Evolutionary conservation across 2,113 vertebrate species (phyloP).

Genomic region (Pithys albifrons): DNA sequence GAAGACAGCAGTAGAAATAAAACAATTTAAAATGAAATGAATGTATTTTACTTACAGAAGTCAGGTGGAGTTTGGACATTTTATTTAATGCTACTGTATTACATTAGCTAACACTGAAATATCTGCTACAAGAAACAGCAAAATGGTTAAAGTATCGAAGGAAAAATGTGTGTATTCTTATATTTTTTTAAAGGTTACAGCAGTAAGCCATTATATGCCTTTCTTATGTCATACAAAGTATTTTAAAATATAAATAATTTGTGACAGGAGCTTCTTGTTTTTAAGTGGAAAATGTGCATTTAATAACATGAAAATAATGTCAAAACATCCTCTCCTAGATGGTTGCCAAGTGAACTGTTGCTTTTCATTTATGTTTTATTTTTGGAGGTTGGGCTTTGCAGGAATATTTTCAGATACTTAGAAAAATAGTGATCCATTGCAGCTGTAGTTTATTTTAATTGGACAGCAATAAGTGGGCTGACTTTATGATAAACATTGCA

Average conservation of each 20-base stretch:
- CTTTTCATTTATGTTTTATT: conserved; percentile 39
- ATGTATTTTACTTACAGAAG: neutral
- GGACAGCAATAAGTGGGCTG: conserved; percentile 30
- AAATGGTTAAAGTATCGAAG: neutral
- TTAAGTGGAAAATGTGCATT: conserved; percentile 70
- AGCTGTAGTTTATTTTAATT: conserved; percentile 43
- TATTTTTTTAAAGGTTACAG: conserved; percentile 31
- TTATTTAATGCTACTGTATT: neutral
- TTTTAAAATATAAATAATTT: conserved; percentile 61
- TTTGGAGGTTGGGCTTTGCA: neutral
- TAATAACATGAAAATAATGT: conserved; percentile 65
- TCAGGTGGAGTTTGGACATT: neutral
- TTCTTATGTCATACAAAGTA: conserved; percentile 53
- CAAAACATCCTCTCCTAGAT: conserved; percentile 30
- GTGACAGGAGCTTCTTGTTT: conserved; percentile 67
- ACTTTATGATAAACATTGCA: conserved; percentile 47
- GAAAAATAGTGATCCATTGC: conserved; percentile 51
- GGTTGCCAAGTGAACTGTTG: conserved; percentile 52
- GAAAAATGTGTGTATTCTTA: neutral
- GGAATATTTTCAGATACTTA: neutral
- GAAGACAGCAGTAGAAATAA: neutral
- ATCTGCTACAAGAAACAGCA: neutral
- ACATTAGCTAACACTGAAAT: neutral
- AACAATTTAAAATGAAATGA: neutral
- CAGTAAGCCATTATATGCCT: conserved; percentile 12